phyloP scores from a whole-genome alignment of 2,113 vertebrate genomes.

The Gorilla gorilla region DNA sequence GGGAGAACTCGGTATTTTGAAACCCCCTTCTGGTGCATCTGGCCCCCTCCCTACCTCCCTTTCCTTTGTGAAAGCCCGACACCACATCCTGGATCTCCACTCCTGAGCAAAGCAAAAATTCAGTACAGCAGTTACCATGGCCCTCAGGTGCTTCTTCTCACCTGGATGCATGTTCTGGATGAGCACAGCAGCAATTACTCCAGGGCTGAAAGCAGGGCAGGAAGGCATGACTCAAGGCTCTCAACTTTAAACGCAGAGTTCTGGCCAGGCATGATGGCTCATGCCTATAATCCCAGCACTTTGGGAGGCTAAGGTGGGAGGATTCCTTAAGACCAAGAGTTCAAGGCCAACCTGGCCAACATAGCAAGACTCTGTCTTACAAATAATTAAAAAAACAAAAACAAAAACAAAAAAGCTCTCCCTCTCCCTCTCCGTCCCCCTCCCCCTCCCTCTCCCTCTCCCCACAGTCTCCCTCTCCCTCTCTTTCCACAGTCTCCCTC shows the following conservation, averaged over 20 bases:
- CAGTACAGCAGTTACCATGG: neutral
- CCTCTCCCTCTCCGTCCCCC: too few relatives aligned
- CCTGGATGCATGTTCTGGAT: neutral
- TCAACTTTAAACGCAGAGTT: neutral
- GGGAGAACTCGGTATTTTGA: neutral
- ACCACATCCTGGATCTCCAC: neutral
- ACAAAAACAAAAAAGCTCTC: too few relatives aligned
- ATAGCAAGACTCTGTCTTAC: too few relatives aligned
- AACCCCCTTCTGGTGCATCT: neutral
- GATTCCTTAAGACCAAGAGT: too few relatives aligned
- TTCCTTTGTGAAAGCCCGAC: neutral
- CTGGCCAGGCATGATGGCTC: too few relatives aligned
- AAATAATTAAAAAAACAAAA: too few relatives aligned
- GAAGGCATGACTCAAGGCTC: neutral
- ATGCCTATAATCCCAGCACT: too few relatives aligned
- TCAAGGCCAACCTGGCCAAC: too few relatives aligned
- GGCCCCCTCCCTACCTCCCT: neutral
- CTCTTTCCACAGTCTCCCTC: too few relatives aligned
- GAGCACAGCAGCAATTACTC: neutral
- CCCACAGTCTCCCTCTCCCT: too few relatives aligned
- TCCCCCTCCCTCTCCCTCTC: too few relatives aligned
- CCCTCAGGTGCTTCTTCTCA: neutral
- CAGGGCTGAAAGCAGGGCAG: neutral
- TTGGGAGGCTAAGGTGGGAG: too few relatives aligned
- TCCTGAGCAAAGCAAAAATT: neutral